Evolutionary conservation across 2,113 vertebrate genomes (phyloP), one percentile per base, ranked within the genome.

Genomic region (Microcebus griseorufus): DNA sequence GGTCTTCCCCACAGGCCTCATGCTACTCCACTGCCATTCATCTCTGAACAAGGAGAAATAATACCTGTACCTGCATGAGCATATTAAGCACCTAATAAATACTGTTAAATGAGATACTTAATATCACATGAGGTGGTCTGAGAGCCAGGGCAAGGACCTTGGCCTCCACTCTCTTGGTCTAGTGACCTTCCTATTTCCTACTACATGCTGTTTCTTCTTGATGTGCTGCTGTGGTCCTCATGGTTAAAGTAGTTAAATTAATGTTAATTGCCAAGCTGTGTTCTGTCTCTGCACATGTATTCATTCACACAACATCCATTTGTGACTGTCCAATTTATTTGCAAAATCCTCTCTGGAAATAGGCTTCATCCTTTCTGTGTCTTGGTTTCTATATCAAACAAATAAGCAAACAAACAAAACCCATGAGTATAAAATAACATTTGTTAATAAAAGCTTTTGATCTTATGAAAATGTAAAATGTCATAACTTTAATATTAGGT

Each of bases 401-500:
- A 70, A 58, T 12, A 29, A 29, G 62, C 37, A 42, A 76, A 45
- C 45, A 75, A 75, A 48, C 16, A 51, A 72, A 78, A 53, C 4
- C 37, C 86, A 55, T 53, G 45, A 67, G 1, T 53, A 72, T 70
- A 93, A 79, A 81, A 90, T 93, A 16, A 69, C 45, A 95, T 53
- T 92, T 58, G 29, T 78, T 86, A 39, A 65, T 73, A 58, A 93
- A 87, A 53, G 27, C 70, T 78, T 96, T 96, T 96, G 76, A 97
- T 96, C 88, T 89, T 70, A 69, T 62, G 75, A 86, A 97, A 70
- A 51, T 62, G 0, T 85, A 94, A 95, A 88, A 89, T 96, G 39
- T 55, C 92, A 86, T 88, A 92, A 92, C 79, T 82, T 94, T 96
- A 91, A 95, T 94, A 73, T 70, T 97, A 76, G 90, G 88, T 64